Percentiles rank a stretch among this genome's conserved stretches.
Evolutionary conservation across 2,888 invertebrate species (phyloP).

Genomic region (Drosophila anceps): DNA sequence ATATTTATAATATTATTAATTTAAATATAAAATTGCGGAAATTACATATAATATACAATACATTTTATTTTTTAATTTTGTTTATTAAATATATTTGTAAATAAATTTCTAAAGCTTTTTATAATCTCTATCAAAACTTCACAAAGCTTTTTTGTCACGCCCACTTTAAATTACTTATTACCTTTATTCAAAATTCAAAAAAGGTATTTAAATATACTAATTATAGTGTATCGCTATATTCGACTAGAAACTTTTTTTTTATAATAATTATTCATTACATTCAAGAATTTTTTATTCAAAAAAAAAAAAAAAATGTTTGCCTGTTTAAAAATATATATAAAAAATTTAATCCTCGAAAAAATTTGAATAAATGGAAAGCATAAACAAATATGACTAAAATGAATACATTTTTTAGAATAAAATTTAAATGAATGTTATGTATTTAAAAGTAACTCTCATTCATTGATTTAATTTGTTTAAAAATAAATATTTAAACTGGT

Average conservation of each 20-base stretch:
- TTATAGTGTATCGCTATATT: neutral
- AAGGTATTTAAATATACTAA: neutral
- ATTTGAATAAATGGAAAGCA: slow-evolving; percentile 3
- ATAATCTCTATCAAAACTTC: neutral
- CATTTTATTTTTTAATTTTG: neutral
- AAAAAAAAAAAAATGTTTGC: neutral
- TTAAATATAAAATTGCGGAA: too few relatives aligned
- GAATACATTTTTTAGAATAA: neutral
- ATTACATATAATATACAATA: neutral
- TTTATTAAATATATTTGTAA: neutral
- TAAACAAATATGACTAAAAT: neutral
- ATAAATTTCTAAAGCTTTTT: neutral
- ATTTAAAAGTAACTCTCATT: slow-evolving; percentile 1
- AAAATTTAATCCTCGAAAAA: neutral
- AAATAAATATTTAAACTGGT: neutral
- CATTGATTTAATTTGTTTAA: neutral
- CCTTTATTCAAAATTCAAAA: neutral
- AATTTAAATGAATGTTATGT: neutral
- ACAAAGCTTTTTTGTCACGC: neutral
- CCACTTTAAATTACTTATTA: neutral
- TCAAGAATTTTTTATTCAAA: neutral
- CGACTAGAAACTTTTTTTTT: neutral
- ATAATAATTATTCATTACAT: neutral
- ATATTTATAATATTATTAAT: too few relatives aligned
- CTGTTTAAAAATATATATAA: neutral